Evolutionary conservation across 2,113 vertebrate species (phyloP).

Genomic region (Oryzias celebensis): DNA sequence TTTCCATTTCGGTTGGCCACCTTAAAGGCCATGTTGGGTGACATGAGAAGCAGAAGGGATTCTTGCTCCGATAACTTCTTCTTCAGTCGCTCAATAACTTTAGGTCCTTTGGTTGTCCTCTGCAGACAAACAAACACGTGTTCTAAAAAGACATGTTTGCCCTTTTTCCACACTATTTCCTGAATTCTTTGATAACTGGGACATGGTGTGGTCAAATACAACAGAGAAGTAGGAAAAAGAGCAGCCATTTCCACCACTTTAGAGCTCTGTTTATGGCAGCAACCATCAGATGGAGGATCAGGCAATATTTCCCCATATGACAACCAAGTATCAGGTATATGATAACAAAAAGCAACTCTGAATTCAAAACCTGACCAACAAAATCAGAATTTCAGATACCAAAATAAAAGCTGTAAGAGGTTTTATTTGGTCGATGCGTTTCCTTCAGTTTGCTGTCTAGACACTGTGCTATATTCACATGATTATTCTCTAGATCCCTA

Average conservation of each 20-base stretch:
- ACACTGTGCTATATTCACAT: too few species aligned
- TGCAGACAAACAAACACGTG: conserved; percentile 43
- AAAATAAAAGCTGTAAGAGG: too few species aligned
- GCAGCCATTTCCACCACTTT: background rate
- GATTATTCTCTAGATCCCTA: too few species aligned
- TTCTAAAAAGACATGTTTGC: background rate
- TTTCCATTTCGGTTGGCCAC: conserved; percentile 91
- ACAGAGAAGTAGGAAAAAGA: background rate
- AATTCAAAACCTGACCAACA: too few species aligned
- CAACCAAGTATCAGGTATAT: too few species aligned
- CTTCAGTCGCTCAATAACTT: conserved; percentile 86
- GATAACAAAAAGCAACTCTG: too few species aligned
- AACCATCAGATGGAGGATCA: background rate
- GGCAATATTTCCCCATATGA: background rate
- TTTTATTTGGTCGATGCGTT: too few species aligned
- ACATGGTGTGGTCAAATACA: background rate
- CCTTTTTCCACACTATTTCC: too few species aligned
- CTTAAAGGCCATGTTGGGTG: conserved; percentile 92
- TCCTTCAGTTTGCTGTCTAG: too few species aligned
- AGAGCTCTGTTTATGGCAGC: background rate
- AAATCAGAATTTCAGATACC: too few species aligned
- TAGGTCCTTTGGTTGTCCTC: conserved; percentile 90
- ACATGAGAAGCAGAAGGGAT: conserved; percentile 89
- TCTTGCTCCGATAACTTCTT: conserved; percentile 95
- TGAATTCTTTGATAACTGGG: background rate